Evolutionary conservation across 2,113 vertebrate species (phyloP).

Genomic region (Myocastor coypus): DNA sequence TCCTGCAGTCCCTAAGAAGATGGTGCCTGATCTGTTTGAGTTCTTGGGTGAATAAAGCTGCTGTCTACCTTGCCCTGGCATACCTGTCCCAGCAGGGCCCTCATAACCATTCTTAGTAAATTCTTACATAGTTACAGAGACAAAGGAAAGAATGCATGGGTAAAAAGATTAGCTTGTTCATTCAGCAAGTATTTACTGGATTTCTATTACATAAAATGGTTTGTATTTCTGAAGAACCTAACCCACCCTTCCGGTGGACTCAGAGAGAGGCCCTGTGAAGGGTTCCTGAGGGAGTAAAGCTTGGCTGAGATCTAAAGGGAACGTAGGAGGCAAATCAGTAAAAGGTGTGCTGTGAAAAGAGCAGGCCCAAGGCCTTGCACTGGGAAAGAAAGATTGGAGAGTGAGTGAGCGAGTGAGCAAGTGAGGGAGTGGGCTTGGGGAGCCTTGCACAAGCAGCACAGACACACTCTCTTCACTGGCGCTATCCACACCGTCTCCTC

Average conservation of each 20-base stretch:
- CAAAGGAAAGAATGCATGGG: constrained; percentile 39
- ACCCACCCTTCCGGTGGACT: not conserved
- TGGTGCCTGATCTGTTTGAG: not conserved
- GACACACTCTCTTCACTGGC: not conserved
- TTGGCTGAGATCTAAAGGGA: constrained; percentile 18
- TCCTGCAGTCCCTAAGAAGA: not conserved
- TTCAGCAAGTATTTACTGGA: constrained; percentile 31
- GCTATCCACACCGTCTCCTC: not conserved
- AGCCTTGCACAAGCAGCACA: not conserved
- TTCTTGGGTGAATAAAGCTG: not conserved
- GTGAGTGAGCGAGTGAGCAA: not conserved
- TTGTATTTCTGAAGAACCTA: constrained; percentile 12
- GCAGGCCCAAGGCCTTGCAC: not conserved
- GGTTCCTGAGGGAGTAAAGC: not conserved
- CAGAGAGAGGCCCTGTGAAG: not conserved
- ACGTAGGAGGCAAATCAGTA: not conserved
- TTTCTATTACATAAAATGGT: constrained; percentile 13
- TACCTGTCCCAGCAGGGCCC: not conserved
- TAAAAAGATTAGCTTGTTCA: constrained; percentile 40
- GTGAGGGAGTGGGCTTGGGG: not conserved
- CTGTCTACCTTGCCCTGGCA: not conserved
- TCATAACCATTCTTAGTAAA: constrained; percentile 21
- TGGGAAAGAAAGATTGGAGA: not conserved
- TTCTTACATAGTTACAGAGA: constrained; percentile 53
- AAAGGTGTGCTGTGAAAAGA: not conserved